These are phyloP conservation scores for Vulpes ferrilata DNA, from an alignment of 2,113 vertebrate genomes.

Conservation along the genomic window DNA sequence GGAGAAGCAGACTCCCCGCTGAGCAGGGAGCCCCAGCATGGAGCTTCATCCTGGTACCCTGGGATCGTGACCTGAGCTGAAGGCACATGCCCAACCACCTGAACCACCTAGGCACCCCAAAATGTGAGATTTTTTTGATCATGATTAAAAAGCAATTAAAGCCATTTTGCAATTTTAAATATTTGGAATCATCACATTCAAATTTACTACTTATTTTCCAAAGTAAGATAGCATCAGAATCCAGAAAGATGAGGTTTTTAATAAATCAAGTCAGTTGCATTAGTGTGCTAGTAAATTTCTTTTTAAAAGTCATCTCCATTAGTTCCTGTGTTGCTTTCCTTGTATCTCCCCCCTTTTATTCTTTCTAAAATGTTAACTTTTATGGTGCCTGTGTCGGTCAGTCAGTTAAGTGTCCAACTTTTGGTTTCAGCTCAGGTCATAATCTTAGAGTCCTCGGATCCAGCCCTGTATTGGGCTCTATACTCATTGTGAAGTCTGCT, in stretches of 20 bases:
- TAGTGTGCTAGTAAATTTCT: slow-evolving; percentile 42
- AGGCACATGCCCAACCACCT: too few relatives aligned
- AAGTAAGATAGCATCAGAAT: not conserved
- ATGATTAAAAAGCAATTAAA: slow-evolving; percentile 57
- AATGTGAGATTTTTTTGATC: not conserved
- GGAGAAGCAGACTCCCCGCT: too few relatives aligned
- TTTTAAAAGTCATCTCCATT: slow-evolving; percentile 60
- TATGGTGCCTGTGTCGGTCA: not conserved
- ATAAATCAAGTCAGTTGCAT: slow-evolving; percentile 35
- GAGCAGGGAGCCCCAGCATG: too few relatives aligned
- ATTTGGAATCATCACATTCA: not conserved
- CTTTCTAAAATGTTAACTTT: slow-evolving; percentile 2
- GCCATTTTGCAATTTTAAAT: slow-evolving; percentile 1
- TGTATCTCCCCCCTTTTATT: not conserved
- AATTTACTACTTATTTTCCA: slow-evolving; percentile 44
- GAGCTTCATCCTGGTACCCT: too few relatives aligned
- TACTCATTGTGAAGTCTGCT: not conserved
- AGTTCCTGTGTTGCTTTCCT: slow-evolving; percentile 1
- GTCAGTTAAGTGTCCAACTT: not conserved
- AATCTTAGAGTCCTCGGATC: not conserved
- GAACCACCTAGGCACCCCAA: too few relatives aligned
- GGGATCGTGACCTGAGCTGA: too few relatives aligned
- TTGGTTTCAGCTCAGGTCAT: not conserved
- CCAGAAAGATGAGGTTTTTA: slow-evolving; percentile 19
- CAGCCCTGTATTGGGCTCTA: not conserved